These are phyloP conservation scores for Sardinella longiceps DNA, from an alignment of 2,797 vertebrate genomes.

Conservation along the genomic window DNA sequence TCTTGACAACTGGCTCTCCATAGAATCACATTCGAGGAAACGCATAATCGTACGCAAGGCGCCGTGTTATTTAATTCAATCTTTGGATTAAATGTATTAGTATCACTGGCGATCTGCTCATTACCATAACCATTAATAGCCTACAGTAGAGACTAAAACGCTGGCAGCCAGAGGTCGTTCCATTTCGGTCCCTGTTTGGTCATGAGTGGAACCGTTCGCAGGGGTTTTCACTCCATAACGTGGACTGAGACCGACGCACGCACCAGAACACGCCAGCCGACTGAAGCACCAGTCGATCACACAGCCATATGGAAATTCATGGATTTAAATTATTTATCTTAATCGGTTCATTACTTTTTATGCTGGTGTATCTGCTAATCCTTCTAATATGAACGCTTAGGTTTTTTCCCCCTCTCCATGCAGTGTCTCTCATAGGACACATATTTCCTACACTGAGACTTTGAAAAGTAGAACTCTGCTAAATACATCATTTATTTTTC, in stretches of 20 bases:
- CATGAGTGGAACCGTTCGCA: constrained; percentile 57
- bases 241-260: constrained; percentile 63
- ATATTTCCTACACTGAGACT: constrained; percentile 24
- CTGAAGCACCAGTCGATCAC: constrained; percentile 67
- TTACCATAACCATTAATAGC: constrained; percentile 74
- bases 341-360: constrained; percentile 81
- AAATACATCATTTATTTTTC: constrained; percentile 2
- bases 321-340: constrained; percentile 81
- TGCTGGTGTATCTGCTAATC: constrained; percentile 71
- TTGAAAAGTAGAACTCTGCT: constrained; percentile 16
- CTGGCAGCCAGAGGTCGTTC: constrained; percentile 54
- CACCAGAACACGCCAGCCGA: constrained; percentile 54
- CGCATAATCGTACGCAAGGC: constrained; percentile 70
- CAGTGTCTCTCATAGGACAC: constrained; percentile 30
- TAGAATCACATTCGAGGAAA: constrained; percentile 63
- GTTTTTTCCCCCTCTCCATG: constrained; percentile 43
- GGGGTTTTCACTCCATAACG: constrained; percentile 66
- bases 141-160: constrained; percentile 54
- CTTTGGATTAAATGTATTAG: constrained; percentile 72
- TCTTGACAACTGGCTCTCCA: constrained; percentile 57
- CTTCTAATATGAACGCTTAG: constrained; percentile 71
- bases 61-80: constrained; percentile 75
- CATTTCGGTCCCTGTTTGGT: constrained; percentile 59
- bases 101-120: constrained; percentile 72
- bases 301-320: constrained; percentile 76